Conservation (phyloP, 2,888 invertebrate species). For the Diachrysia chrysitis region DNA sequence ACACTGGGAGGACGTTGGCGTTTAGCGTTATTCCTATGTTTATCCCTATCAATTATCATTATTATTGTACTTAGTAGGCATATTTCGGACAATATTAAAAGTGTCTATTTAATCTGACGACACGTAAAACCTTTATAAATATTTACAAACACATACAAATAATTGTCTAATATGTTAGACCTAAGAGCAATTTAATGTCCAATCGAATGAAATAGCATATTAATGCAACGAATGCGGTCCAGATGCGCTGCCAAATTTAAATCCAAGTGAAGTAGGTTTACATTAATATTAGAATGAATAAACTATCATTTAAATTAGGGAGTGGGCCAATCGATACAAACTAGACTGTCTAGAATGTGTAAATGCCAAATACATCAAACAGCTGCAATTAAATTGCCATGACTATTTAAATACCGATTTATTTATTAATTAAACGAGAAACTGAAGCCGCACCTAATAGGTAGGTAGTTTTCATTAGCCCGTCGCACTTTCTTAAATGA, state of each 20-base stretch:
- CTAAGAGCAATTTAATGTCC: slow-evolving; percentile 6
- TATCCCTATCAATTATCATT: slow-evolving; percentile 41
- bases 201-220: slow-evolving; percentile 8
- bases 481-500: slow-evolving; percentile 37
- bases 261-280: slow-evolving; percentile 5
- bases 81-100: slow-evolving; percentile 34
- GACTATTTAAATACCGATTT: slow-evolving; percentile 31
- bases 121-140: background rate
- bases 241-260: slow-evolving; percentile 7
- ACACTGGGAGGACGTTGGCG: slow-evolving; percentile 56
- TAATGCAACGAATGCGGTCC: background rate
- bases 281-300: slow-evolving; percentile 10
- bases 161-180: background rate
- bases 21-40: slow-evolving; percentile 52
- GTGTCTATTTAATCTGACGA: slow-evolving; percentile 38
- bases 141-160: background rate
- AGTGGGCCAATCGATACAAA: slow-evolving; percentile 27
- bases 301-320: slow-evolving; percentile 16
- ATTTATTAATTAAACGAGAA: slow-evolving; percentile 31
- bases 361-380: slow-evolving; percentile 37
- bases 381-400: slow-evolving; percentile 37
- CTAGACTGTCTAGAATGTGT: slow-evolving; percentile 27
- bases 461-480: slow-evolving; percentile 36
- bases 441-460: slow-evolving; percentile 26
- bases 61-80: slow-evolving; percentile 41